Conservation (phyloP, 2,113 vertebrate species). For the Toxostoma redivivum region DNA sequence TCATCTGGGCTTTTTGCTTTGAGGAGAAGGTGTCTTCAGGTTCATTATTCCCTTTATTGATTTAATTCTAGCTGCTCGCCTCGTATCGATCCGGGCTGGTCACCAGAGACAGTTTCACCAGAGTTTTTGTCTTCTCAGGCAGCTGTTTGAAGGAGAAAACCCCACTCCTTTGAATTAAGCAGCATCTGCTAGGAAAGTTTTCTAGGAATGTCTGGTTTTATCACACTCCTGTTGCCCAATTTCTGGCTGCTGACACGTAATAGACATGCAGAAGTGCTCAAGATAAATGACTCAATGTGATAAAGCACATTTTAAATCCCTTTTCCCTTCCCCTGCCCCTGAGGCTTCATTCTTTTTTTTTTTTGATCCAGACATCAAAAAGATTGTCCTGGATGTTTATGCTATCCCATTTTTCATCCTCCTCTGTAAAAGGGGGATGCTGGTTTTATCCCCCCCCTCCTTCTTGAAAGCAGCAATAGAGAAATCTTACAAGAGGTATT, state of each 20-base stretch:
- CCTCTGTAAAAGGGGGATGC: background rate
- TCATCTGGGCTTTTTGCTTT: background rate
- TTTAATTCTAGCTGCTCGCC: background rate
- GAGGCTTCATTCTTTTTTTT: background rate
- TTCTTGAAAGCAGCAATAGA: background rate
- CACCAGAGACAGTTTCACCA: background rate
- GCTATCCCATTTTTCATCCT: background rate
- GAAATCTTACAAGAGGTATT: background rate
- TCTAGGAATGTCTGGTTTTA: background rate
- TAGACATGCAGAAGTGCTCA: background rate
- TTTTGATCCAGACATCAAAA: constrained; percentile 26
- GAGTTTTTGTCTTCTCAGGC: background rate
- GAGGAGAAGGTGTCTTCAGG: background rate
- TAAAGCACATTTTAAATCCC: too few relatives aligned
- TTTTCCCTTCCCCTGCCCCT: background rate
- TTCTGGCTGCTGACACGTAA: background rate
- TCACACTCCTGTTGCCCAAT: background rate
- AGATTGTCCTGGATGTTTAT: background rate
- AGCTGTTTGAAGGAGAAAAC: background rate
- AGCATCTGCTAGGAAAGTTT: background rate
- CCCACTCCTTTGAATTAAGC: background rate
- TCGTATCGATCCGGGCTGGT: background rate
- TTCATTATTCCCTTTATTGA: constrained; percentile 29
- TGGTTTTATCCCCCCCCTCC: background rate
- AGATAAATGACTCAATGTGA: background rate